Percentiles rank a stretch among this genome's conserved stretches.
Conservation (phyloP, 2,888 invertebrate species). For the Cephus runcator region DNA sequence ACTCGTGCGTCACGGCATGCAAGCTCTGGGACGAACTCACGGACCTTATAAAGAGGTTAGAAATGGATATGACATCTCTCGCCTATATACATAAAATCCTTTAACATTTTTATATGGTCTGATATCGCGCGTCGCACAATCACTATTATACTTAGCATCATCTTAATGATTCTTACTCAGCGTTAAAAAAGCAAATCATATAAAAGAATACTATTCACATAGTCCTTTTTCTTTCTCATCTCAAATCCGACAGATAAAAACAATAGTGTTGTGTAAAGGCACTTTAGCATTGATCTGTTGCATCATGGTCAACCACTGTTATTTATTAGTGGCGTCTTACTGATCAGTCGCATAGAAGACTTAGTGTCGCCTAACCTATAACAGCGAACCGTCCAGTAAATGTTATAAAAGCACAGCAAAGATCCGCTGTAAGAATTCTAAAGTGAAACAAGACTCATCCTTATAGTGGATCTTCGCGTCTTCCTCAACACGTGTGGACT, state of each 20-base stretch:
- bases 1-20: slow-evolving; percentile 33
- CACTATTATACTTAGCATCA: slow-evolving; percentile 3
- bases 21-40: slow-evolving; percentile 20
- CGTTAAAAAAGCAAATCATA: slow-evolving; percentile 43
- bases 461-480: not conserved
- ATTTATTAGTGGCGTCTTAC: slow-evolving; percentile 2
- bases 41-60: slow-evolving; percentile 1
- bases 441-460: not conserved
- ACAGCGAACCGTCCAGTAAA: not conserved
- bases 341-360: not conserved
- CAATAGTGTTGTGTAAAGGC: slow-evolving; percentile 35
- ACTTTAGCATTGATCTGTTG: slow-evolving; percentile 28
- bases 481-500: not conserved
- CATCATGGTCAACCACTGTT: not conserved
- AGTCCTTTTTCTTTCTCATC: slow-evolving; percentile 24
- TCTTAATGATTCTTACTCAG: slow-evolving; percentile 36
- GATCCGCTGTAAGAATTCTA: not conserved
- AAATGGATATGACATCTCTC: not conserved
- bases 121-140: not conserved
- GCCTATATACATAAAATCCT: slow-evolving; percentile 5
- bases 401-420: not conserved
- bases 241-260: slow-evolving; percentile 35
- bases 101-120: not conserved
- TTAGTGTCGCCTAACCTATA: not conserved
- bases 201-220: slow-evolving; percentile 58